Percentiles rank a stretch among this genome's conserved stretches.
phyloP scores from a whole-genome alignment of 2,113 vertebrate genomes.

The Myanophis thanlyinensis region DNA sequence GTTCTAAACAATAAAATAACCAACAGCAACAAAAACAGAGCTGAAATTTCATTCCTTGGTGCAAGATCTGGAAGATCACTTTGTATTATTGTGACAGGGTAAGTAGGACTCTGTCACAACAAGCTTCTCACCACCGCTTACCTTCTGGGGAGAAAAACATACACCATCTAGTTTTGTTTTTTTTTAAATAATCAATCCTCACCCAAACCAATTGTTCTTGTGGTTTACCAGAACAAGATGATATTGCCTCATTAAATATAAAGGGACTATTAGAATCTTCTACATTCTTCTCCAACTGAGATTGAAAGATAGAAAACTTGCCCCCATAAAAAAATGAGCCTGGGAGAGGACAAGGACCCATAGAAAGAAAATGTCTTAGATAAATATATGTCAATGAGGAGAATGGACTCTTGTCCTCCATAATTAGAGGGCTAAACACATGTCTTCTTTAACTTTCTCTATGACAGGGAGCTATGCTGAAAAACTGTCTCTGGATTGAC shows the following conservation, averaged over 20 bases:
- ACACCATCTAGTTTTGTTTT: not conserved
- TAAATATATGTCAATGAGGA: too few species aligned
- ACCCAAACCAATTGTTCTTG: not conserved
- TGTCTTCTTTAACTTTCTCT: not conserved
- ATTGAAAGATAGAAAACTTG: not conserved
- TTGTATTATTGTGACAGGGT: not conserved
- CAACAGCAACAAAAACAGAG: not conserved
- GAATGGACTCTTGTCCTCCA: not conserved
- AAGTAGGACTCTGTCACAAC: not conserved
- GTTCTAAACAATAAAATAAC: constrained; percentile 24
- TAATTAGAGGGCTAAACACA: not conserved
- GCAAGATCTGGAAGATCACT: not conserved
- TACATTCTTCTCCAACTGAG: not conserved
- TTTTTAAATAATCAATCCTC: not conserved
- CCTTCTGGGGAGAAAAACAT: too few species aligned
- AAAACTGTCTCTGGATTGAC: not conserved
- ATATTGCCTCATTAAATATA: not conserved
- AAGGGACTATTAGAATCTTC: not conserved
- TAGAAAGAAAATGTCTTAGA: not conserved
- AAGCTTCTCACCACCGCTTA: not conserved
- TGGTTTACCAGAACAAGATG: not conserved
- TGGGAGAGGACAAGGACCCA: too few species aligned
- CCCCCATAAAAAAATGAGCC: not conserved
- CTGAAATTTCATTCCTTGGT: rapidly evolving
- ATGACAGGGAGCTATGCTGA: not conserved